Base-by-base conservation (phyloP, 2,113 vertebrate genomes). In the Delphinapterus leucas region DNA sequence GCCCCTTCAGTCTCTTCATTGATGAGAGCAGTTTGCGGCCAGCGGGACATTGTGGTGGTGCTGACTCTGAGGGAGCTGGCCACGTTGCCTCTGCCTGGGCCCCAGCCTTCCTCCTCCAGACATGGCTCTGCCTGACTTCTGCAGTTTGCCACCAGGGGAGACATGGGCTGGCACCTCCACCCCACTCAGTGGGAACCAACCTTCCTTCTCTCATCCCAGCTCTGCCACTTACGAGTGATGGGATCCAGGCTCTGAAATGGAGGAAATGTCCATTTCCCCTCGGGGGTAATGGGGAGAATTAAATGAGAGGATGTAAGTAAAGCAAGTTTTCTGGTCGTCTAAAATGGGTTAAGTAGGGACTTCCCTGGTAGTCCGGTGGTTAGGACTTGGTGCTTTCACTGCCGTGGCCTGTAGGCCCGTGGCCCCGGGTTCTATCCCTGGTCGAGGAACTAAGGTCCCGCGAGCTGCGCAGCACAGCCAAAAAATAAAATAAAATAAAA, bases 231-330 rank as follows among this genome's bases (percentile, higher is more conserved):
- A 11, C 18, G 70, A 49, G 73, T 9, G 11, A 20, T 79, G 41
- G 65, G 28, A 63, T 88, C 49, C 33, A 65, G 61, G 71, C 55
- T 77, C 83, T 68, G 33, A 88, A 70, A 33, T 76, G 74, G 58
- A 60, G 85, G 71, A 87, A 80, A 26, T 70, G 18, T 47, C 44
- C 26, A 44, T 28, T 53, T 53, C 53, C 53, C 10, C 47, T 10
- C 41, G 65, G 31, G 26, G 49, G 13, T 38, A 71, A 76, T 68
- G 36, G 26, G 33, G 15, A 71, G 15, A 77, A 61, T 55, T 81
- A 41, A 96, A 79, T 49, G 71, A 86, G 47, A 92, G 2, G 60
- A 55, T 95, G 18, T 6, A 8, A 95, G 21, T 33, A 79, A 80
- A 97, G 49, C 26, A 53, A 88, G 38, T 13, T 61, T 25, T 18